A percentile compares a stretch with the other conserved stretches of the same genome.
These are phyloP conservation scores for Pachycephala philippinensis DNA, from an alignment of 2,113 vertebrate species.

Conservation along the genomic window DNA sequence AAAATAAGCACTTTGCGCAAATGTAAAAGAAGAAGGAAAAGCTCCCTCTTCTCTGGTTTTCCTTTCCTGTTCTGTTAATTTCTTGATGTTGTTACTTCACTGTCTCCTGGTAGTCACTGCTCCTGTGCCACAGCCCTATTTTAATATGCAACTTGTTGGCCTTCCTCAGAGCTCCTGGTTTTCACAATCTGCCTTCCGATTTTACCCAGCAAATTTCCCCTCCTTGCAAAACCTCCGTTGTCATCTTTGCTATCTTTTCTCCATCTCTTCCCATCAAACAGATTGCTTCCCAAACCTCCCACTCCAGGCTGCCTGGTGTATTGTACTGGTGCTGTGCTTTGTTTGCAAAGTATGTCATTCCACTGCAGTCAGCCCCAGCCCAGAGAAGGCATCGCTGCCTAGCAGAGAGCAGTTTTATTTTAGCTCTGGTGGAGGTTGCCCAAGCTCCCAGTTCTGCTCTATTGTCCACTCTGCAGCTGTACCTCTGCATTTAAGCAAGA, in stretches of 20 bases:
- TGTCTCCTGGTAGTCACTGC: neutral
- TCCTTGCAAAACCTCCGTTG: neutral
- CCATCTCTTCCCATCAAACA: neutral
- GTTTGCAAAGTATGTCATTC: neutral
- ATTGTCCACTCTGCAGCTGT: neutral
- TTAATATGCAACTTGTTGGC: neutral
- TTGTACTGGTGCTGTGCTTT: neutral
- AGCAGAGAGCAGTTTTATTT: neutral
- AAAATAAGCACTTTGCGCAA: neutral
- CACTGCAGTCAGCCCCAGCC: neutral
- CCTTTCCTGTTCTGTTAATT: neutral
- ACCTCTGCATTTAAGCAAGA: neutral
- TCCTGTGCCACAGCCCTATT: neutral
- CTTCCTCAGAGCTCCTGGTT: neutral
- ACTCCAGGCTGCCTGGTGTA: neutral
- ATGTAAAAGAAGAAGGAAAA: neutral
- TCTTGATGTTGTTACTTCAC: neutral
- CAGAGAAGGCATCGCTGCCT: neutral
- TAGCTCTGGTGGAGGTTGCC: neutral
- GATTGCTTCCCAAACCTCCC: neutral
- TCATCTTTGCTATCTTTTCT: neutral
- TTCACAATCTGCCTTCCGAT: neutral
- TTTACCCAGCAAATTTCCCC: neutral
- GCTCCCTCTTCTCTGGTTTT: neutral
- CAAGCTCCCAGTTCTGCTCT: neutral